Conservation (phyloP, 2,888 invertebrate species). For the Hypolimnas misippus region DNA sequence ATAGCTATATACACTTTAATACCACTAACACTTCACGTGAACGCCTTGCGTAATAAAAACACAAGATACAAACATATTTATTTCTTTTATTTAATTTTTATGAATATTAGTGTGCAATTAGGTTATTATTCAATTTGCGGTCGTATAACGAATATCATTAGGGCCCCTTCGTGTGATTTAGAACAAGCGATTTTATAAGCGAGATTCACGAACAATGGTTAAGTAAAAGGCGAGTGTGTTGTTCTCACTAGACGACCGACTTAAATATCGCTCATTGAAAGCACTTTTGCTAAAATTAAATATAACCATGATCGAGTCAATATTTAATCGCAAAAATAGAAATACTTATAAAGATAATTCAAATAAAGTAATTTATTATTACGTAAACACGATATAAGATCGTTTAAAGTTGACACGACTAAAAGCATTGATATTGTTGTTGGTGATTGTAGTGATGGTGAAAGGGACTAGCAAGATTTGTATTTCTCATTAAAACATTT, state of each 20-base stretch:
- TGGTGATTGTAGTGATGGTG: constrained; percentile 19
- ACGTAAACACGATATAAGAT: constrained; percentile 8
- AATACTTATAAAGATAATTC: not conserved
- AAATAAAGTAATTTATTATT: not conserved
- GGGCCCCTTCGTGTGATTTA: not conserved
- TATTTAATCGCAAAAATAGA: not conserved
- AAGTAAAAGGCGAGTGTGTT: constrained; percentile 40
- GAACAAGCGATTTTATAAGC: constrained; percentile 21
- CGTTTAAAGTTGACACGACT: constrained; percentile 3
- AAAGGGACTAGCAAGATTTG: constrained; percentile 30
- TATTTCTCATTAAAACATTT: constrained; percentile 30
- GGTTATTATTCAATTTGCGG: constrained; percentile 5
- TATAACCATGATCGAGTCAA: constrained; percentile 10
- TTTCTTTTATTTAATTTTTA: not conserved
- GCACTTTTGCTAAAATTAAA: constrained; percentile 66
- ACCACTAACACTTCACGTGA: constrained; percentile 76
- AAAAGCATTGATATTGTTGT: constrained; percentile 7
- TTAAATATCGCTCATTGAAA: constrained; percentile 57
- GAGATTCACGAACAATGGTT: constrained; percentile 37
- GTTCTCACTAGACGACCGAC: constrained; percentile 51
- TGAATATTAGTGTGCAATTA: constrained; percentile 1
- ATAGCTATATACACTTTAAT: constrained; percentile 63
- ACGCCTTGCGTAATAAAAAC: constrained; percentile 73
- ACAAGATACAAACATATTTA: constrained; percentile 48
- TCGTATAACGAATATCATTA: constrained; percentile 8